phyloP scores from a whole-genome alignment of 2,888 invertebrate species.

The Anaspis maculata region DNA sequence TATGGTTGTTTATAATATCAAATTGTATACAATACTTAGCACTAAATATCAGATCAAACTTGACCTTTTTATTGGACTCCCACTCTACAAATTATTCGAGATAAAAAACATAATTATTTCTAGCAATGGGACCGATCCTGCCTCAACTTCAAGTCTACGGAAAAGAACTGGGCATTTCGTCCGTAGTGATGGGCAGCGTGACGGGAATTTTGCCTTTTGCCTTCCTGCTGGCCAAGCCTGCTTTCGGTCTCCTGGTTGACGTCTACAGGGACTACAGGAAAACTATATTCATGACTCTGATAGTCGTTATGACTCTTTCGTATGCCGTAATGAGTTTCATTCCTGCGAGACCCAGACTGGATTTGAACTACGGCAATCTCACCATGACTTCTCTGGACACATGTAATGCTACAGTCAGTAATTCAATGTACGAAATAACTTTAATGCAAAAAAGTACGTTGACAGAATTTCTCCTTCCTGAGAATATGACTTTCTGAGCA shows the following conservation, averaged over 20 bases:
- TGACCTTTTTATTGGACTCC: too few species aligned
- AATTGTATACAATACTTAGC: neutral
- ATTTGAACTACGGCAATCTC: slow-evolving; percentile 19
- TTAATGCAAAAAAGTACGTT: too few species aligned
- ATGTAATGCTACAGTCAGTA: slow-evolving; percentile 40
- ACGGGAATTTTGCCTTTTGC: slow-evolving; percentile 67
- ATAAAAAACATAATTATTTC: slow-evolving; percentile 14
- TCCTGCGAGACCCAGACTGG: slow-evolving; percentile 35
- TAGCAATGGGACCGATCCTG: slow-evolving; percentile 73
- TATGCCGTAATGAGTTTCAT: slow-evolving; percentile 65
- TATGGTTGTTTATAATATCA: too few species aligned
- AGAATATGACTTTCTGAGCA: too few species aligned
- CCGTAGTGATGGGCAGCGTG: slow-evolving; percentile 68
- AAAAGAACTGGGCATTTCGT: slow-evolving; percentile 67
- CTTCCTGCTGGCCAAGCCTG: slow-evolving; percentile 68
- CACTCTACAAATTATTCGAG: neutral
- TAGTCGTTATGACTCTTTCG: slow-evolving; percentile 56
- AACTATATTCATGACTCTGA: slow-evolving; percentile 59
- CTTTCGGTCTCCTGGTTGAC: slow-evolving; percentile 68
- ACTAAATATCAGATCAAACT: slow-evolving; percentile 1
- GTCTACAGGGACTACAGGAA: slow-evolving; percentile 62
- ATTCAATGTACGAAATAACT: slow-evolving; percentile 8
- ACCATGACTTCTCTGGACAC: slow-evolving; percentile 27
- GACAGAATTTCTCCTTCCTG: too few species aligned
- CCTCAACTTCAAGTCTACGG: slow-evolving; percentile 73